phyloP scores from a whole-genome alignment of 1,140 invertebrate genomes.

The Micrasema minimum region DNA sequence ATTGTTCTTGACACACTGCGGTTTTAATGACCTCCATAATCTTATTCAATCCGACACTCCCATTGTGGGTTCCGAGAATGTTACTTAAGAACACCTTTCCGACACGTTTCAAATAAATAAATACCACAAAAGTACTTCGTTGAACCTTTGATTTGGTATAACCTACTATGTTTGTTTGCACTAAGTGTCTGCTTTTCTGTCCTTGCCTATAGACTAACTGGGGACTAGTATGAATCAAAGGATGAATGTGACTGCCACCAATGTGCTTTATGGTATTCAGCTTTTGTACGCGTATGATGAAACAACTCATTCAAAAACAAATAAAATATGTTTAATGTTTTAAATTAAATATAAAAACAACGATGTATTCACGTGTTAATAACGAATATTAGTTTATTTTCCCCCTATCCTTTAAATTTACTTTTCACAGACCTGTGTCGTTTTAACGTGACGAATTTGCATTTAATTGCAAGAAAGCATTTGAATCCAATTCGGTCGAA shows the following conservation, averaged over 20 bases:
- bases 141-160: background rate
- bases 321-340: no score
- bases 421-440: no score
- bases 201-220: background rate
- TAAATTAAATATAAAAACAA: no score
- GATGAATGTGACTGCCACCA: background rate
- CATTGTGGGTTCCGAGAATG: conserved; percentile 43
- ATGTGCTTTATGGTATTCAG: conserved; percentile 4
- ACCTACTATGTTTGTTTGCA: background rate
- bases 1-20: conserved; percentile 52
- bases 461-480: no score
- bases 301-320: no score
- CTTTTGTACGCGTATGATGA: no score
- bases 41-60: conserved; percentile 38
- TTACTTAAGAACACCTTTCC: background rate
- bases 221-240: background rate
- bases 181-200: background rate
- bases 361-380: no score
- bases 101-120: background rate
- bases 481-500: no score
- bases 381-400: no score
- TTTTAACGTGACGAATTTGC: no score
- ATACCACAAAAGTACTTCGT: background rate
- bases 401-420: no score
- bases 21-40: conserved; percentile 52